These are phyloP conservation scores for Cantharis rufa DNA, from an alignment of 2,888 invertebrate genomes.

Conservation along the genomic window DNA sequence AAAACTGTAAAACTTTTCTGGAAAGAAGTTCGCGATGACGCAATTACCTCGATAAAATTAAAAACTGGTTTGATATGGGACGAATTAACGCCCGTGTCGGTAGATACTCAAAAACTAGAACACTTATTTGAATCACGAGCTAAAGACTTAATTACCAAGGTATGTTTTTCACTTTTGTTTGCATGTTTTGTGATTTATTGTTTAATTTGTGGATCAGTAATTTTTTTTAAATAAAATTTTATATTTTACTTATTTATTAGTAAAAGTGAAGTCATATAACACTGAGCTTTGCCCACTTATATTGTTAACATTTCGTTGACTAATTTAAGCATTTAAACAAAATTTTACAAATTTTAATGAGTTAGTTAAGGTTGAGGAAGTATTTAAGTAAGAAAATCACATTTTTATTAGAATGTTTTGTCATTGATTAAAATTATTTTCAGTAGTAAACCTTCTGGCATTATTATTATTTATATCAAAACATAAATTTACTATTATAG, in stretches of 20 bases:
- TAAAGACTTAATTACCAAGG: slow-evolving; percentile 94
- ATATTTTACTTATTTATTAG: not conserved
- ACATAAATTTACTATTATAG: not conserved
- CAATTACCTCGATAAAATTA: slow-evolving; percentile 63
- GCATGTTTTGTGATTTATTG: not conserved
- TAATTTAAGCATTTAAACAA: not conserved
- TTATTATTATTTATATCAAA: not conserved
- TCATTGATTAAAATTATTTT: slow-evolving; percentile 3
- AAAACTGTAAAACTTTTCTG: slow-evolving; percentile 98
- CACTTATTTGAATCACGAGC: slow-evolving; percentile 96
- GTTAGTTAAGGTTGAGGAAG: not conserved
- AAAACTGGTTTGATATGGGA: slow-evolving; percentile 85
- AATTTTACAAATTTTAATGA: not conserved
- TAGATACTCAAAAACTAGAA: slow-evolving; percentile 92
- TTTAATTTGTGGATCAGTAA: not conserved
- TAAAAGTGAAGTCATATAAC: not conserved
- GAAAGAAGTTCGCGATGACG: slow-evolving; percentile 89
- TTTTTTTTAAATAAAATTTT: not conserved
- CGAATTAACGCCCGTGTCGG: slow-evolving; percentile 77
- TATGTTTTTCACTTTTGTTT: slow-evolving; percentile 53
- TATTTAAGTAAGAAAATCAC: slow-evolving; percentile 1
- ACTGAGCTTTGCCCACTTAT: not conserved
- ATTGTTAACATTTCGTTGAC: not conserved
- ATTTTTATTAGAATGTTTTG: slow-evolving; percentile 2
- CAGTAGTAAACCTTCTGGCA: not conserved